Evolutionary conservation across 2,113 vertebrate genomes (phyloP).

Genomic region (Mesitornis unicolor): DNA sequence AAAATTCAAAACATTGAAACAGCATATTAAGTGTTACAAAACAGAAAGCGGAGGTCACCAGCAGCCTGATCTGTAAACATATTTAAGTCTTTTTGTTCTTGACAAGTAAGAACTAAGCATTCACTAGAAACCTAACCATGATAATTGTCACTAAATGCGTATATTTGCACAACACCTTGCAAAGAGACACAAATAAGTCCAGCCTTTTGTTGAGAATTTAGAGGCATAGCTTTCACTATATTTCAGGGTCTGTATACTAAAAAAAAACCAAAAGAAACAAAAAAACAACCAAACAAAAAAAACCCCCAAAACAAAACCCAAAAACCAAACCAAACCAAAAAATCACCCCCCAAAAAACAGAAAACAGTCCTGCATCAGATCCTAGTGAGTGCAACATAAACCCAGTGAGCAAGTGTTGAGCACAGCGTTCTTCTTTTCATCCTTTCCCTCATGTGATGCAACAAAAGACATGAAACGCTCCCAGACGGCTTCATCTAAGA

Average conservation of each 20-base stretch:
- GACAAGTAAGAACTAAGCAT: not conserved
- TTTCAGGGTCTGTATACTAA: not conserved
- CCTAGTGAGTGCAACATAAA: not conserved
- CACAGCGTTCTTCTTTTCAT: not conserved
- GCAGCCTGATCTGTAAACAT: not conserved
- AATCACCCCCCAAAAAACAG: too few species aligned
- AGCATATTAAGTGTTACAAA: not conserved
- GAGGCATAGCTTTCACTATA: not conserved
- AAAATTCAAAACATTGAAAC: not conserved
- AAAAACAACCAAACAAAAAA: too few species aligned
- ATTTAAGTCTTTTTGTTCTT: not conserved
- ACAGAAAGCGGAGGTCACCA: not conserved
- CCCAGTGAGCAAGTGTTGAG: not conserved
- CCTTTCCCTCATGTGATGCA: not conserved
- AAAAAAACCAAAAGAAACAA: too few species aligned
- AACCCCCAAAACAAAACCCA: too few species aligned
- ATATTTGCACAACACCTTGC: not conserved
- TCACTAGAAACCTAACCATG: not conserved
- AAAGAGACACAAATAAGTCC: not conserved
- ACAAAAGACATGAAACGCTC: not conserved
- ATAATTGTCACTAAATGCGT: not conserved
- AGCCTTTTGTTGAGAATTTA: not conserved
- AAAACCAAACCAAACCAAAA: too few species aligned
- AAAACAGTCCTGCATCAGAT: not conserved
- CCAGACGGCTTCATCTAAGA: not conserved